A percentile compares a stretch with the other conserved stretches of the same genome.
phyloP scores from a whole-genome alignment of 2,113 vertebrate genomes.

The Physeter macrocephalus region DNA sequence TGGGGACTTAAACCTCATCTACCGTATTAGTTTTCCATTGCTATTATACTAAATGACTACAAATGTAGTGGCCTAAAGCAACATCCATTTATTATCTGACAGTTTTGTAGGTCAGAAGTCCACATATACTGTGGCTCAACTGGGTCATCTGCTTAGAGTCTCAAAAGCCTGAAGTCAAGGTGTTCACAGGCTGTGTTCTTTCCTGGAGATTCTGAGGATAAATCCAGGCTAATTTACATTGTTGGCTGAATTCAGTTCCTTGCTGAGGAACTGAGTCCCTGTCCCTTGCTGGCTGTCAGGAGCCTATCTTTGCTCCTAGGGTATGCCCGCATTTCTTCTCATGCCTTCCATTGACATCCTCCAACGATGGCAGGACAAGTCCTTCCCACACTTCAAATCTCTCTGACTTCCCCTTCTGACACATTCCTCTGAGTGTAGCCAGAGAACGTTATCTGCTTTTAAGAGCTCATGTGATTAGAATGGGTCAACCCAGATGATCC shows the following conservation, averaged over 20 bases:
- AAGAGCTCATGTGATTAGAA: background rate
- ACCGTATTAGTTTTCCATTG: background rate
- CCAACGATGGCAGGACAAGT: background rate
- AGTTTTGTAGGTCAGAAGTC: background rate
- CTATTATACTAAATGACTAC: background rate
- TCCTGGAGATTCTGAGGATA: background rate
- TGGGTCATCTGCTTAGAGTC: background rate
- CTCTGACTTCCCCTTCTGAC: background rate
- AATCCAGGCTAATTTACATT: background rate
- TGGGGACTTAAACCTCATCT: background rate
- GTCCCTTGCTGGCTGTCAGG: background rate
- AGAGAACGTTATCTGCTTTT: background rate
- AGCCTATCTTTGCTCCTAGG: background rate
- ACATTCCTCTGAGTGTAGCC: background rate
- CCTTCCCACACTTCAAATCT: background rate
- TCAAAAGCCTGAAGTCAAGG: background rate
- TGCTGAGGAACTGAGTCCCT: background rate
- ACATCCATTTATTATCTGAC: background rate
- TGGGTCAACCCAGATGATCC: background rate
- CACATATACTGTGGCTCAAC: background rate
- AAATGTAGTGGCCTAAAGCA: background rate
- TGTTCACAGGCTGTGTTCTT: background rate
- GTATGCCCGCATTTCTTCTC: background rate
- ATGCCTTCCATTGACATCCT: background rate
- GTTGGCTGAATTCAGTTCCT: background rate